These are phyloP conservation scores for Shargacucullia verbasci DNA, from an alignment of 2,888 invertebrate genomes.

Conservation along the genomic window DNA sequence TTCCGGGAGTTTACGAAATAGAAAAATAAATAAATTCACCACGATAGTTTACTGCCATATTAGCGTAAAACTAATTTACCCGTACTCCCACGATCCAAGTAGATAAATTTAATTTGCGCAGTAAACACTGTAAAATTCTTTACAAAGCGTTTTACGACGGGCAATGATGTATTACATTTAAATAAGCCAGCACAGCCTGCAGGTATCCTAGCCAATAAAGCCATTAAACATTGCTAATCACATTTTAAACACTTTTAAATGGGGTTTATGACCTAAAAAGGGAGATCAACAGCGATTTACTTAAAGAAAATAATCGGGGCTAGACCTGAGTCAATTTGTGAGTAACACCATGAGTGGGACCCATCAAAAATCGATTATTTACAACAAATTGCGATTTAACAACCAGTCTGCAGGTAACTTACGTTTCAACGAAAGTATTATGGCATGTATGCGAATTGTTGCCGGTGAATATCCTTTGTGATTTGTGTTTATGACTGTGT, in stretches of 20 bases:
- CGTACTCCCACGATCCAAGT: background rate
- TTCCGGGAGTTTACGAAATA: too few relatives aligned
- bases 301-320: constrained; percentile 42
- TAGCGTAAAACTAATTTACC: too few relatives aligned
- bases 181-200: constrained; percentile 32
- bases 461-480: constrained; percentile 33
- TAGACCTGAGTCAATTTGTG: constrained; percentile 38
- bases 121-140: constrained; percentile 14
- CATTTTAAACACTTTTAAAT: constrained; percentile 69
- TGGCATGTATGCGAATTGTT: constrained; percentile 29
- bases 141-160: constrained; percentile 13
- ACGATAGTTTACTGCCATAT: too few relatives aligned
- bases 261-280: constrained; percentile 55
- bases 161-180: constrained; percentile 49
- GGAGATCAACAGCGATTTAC: constrained; percentile 48
- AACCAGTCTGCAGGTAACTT: constrained; percentile 56
- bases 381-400: constrained; percentile 81
- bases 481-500: constrained; percentile 25
- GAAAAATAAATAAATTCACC: too few relatives aligned
- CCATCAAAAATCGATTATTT: constrained; percentile 86
- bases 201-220: constrained; percentile 42
- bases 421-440: constrained; percentile 40
- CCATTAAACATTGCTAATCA: constrained; percentile 56
- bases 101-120: constrained; percentile 6
- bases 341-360: constrained; percentile 54